phyloP scores from a whole-genome alignment of 2,888 invertebrate species.

The Drosophila quinaria region DNA sequence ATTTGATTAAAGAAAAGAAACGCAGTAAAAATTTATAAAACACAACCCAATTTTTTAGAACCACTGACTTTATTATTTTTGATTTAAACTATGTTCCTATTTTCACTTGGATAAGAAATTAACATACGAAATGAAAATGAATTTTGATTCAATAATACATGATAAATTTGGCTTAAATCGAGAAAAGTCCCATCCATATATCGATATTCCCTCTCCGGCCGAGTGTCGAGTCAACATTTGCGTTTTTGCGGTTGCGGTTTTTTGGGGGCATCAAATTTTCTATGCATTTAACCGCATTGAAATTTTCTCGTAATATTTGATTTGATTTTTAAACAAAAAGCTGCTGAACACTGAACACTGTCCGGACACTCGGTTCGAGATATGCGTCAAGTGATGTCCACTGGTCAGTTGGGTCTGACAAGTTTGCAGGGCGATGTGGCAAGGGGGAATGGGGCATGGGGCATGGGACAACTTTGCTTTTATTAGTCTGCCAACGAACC shows the following conservation, averaged over 20 bases:
- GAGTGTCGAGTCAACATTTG: constrained; percentile 74
- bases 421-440: constrained; percentile 9
- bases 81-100: not conserved
- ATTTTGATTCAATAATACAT: no score
- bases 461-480: constrained; percentile 56
- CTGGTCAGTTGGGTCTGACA: constrained; percentile 45
- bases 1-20: no score
- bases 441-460: not conserved
- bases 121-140: no score
- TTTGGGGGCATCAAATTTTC: constrained; percentile 65
- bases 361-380: constrained; percentile 30
- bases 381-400: constrained; percentile 55
- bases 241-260: constrained; percentile 69
- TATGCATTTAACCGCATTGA: constrained; percentile 80
- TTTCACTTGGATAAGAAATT: no score
- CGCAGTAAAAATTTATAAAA: no score
- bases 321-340: constrained; percentile 78
- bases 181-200: constrained; percentile 13
- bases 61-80: no score
- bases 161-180: not conserved
- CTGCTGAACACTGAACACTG: constrained; percentile 21
- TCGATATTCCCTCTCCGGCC: constrained; percentile 20
- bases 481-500: constrained; percentile 75
- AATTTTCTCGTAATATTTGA: constrained; percentile 82
- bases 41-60: no score